phyloP scores from a whole-genome alignment of 2,888 invertebrate genomes.

The Agrotis puta region DNA sequence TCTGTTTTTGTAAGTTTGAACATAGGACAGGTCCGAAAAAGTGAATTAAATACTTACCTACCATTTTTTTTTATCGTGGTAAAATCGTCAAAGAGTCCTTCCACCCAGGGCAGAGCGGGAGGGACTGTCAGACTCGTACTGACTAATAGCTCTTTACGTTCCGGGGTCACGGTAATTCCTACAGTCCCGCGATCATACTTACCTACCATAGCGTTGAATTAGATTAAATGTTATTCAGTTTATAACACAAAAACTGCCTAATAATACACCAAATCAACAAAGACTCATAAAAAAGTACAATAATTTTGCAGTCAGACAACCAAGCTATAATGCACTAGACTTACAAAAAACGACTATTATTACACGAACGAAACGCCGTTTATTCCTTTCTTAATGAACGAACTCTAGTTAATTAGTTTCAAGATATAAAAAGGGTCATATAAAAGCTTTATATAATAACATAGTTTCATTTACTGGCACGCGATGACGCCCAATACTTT shows the following conservation, averaged over 20 bases:
- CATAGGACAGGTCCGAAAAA: too few relatives aligned
- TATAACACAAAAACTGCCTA: neutral
- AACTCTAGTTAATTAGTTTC: slow-evolving; percentile 62
- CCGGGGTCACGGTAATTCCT: too few relatives aligned
- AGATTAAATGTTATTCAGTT: neutral
- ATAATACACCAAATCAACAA: slow-evolving; percentile 6
- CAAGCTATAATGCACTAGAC: slow-evolving; percentile 15
- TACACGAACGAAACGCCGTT: slow-evolving; percentile 22
- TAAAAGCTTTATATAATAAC: slow-evolving; percentile 69
- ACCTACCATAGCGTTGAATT: too few relatives aligned
- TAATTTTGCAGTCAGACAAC: slow-evolving; percentile 29
- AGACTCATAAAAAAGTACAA: neutral
- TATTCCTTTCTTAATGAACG: slow-evolving; percentile 60
- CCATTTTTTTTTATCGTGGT: too few relatives aligned
- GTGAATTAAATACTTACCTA: too few relatives aligned
- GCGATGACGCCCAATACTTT: slow-evolving; percentile 74
- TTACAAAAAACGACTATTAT: slow-evolving; percentile 10
- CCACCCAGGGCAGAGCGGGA: too few relatives aligned
- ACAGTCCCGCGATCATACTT: too few relatives aligned
- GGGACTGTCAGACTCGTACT: too few relatives aligned
- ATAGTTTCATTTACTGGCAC: slow-evolving; percentile 74
- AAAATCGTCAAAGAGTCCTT: too few relatives aligned
- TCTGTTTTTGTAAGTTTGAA: neutral
- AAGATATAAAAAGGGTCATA: slow-evolving; percentile 61
- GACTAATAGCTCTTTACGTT: too few relatives aligned